phyloP scores from a whole-genome alignment of 2,113 vertebrate species.

The Hystrix cristata region DNA sequence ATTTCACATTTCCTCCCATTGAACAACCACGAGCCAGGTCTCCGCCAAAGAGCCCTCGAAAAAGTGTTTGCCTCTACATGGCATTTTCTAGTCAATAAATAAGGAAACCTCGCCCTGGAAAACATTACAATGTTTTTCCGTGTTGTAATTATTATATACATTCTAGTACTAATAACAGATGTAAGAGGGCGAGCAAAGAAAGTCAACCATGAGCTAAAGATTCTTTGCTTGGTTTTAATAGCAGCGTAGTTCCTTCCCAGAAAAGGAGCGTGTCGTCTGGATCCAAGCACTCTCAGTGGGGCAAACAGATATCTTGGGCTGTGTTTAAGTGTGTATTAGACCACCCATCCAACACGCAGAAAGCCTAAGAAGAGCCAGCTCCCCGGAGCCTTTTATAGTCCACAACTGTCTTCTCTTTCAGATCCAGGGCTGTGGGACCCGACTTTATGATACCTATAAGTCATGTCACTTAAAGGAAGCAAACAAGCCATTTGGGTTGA shows the following conservation, averaged over 20 bases:
- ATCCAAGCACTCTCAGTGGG: background rate
- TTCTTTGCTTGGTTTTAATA: constrained; percentile 27
- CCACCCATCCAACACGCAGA: background rate
- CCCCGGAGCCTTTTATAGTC: background rate
- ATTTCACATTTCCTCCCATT: constrained; percentile 10
- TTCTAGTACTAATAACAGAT: constrained; percentile 53
- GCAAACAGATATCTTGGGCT: background rate
- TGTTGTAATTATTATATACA: constrained; percentile 51
- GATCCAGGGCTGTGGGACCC: constrained; percentile 28
- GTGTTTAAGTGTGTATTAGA: background rate
- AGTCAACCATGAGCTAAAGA: background rate
- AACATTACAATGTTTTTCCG: constrained; percentile 47
- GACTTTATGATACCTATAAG: constrained; percentile 76
- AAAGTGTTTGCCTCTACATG: background rate
- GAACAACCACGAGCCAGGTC: background rate
- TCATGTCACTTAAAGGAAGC: constrained; percentile 76
- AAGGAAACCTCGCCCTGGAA: constrained; percentile 73
- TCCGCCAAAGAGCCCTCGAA: constrained; percentile 22
- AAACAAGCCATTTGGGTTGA: constrained; percentile 52
- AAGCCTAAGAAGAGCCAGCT: background rate
- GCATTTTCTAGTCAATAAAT: constrained; percentile 60
- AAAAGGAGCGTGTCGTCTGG: background rate
- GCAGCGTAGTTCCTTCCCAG: background rate
- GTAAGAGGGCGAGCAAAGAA: constrained; percentile 65
- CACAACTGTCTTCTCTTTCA: constrained; percentile 57